Conservation (phyloP, 2,113 vertebrate species). For the Mungos mungo region DNA sequence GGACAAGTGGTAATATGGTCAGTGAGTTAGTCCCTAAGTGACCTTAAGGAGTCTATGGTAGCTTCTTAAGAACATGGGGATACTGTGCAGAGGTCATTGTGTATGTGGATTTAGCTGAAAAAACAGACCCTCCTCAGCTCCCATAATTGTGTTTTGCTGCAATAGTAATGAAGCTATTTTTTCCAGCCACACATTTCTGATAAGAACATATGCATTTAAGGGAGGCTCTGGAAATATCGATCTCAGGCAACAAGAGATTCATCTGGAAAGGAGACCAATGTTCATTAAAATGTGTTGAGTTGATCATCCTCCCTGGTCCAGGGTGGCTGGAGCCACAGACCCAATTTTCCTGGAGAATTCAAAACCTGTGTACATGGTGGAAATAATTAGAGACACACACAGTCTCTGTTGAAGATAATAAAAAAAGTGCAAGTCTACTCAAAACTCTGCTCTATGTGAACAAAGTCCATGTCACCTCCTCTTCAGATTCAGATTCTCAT, state of each 20-base stretch:
- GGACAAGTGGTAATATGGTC: not conserved
- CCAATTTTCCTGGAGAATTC: not conserved
- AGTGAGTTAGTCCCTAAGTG: not conserved
- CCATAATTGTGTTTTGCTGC: not conserved
- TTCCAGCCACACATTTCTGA: not conserved
- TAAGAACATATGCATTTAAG: not conserved
- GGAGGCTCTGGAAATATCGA: not conserved
- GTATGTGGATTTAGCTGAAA: not conserved
- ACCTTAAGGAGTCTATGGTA: not conserved
- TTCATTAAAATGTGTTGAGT: not conserved
- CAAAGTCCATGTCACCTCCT: not conserved
- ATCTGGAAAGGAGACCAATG: not conserved
- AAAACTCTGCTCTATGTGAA: not conserved
- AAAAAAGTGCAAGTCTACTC: not conserved
- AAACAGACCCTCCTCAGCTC: not conserved
- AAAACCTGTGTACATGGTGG: not conserved
- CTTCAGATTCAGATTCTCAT: not conserved
- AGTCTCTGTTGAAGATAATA: not conserved
- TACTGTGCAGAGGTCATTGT: not conserved
- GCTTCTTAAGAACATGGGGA: not conserved
- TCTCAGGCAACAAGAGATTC: not conserved
- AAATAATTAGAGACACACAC: not conserved
- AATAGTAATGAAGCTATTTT: not conserved
- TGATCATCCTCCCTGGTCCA: not conserved
- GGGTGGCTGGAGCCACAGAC: not conserved